Evolutionary conservation across 2,797 vertebrate species (phyloP).

Genomic region (Amblyopsis hoosieri): DNA sequence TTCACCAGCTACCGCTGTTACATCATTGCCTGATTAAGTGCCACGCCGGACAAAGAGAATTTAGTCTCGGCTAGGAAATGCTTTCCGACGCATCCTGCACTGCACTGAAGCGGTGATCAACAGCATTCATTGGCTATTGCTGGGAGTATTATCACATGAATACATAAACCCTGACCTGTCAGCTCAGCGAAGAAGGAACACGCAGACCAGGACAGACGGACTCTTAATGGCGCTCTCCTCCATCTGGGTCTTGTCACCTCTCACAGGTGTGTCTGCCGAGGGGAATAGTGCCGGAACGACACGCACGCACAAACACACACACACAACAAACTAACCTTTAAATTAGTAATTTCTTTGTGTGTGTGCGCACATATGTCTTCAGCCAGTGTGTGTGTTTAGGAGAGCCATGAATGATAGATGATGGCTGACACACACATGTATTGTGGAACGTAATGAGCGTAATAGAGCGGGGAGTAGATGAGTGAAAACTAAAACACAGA

Average conservation of each 20-base stretch:
- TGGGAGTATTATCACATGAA: too few species aligned
- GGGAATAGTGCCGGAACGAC: not conserved
- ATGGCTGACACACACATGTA: too few species aligned
- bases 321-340: not conserved
- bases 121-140: too few species aligned
- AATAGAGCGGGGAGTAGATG: not conserved
- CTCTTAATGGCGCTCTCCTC: not conserved
- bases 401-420: too few species aligned
- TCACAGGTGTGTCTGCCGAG: slow-evolving; percentile 10
- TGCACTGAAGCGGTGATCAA: too few species aligned
- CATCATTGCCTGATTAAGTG: slow-evolving; percentile 14
- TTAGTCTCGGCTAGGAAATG: slow-evolving; percentile 7
- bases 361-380: too few species aligned
- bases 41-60: slow-evolving; percentile 10
- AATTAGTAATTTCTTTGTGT: not conserved
- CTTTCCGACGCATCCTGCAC: slow-evolving; percentile 2
- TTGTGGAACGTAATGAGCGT: not conserved
- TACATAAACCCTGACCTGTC: too few species aligned
- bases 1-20: slow-evolving; percentile 1
- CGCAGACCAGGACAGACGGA: not conserved
- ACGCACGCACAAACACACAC: not conserved
- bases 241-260: slow-evolving; percentile 20
- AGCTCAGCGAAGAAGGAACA: not conserved
- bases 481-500: too few species aligned
- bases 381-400: not conserved